Conservation (phyloP, 53 echinoderm and acorn worm genomes). For the Mesocentrotus franciscanus region DNA sequence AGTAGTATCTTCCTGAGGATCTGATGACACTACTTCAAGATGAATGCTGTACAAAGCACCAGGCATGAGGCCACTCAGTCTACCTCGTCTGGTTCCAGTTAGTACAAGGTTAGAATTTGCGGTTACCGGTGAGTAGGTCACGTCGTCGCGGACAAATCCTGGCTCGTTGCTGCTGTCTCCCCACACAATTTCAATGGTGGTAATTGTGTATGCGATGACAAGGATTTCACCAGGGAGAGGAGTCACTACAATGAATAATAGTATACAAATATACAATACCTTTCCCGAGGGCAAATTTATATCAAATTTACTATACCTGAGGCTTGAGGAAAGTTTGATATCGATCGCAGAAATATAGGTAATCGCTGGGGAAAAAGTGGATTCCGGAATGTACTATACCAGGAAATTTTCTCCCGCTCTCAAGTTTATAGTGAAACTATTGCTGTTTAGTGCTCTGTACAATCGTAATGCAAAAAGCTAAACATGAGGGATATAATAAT, state of each 20-base stretch:
- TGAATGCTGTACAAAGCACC: neutral
- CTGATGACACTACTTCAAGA: neutral
- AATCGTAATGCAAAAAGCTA: no score
- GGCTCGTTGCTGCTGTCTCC: neutral
- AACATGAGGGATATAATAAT: no score
- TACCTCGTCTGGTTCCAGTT: neutral
- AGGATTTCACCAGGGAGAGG: conserved; percentile 36
- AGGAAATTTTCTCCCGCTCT: no score
- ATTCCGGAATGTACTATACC: no score
- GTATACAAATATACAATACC: no score
- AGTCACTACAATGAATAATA: neutral
- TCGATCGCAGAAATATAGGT: no score
- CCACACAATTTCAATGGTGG: conserved; percentile 18
- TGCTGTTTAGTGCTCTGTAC: no score
- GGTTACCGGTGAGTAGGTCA: conserved; percentile 31
- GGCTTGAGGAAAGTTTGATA: no score
- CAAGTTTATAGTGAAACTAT: no score
- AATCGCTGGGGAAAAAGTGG: no score
- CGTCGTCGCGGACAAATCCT: neutral
- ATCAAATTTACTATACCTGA: no score
- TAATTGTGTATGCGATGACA: neutral
- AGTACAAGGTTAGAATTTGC: neutral
- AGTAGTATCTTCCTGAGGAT: neutral
- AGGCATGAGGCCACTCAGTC: neutral
- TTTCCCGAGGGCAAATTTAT: no score